Percentiles rank a stretch among this genome's conserved stretches.
Evolutionary conservation across 2,888 invertebrate genomes (phyloP).

Genomic region (Criorhina ranunculi): DNA sequence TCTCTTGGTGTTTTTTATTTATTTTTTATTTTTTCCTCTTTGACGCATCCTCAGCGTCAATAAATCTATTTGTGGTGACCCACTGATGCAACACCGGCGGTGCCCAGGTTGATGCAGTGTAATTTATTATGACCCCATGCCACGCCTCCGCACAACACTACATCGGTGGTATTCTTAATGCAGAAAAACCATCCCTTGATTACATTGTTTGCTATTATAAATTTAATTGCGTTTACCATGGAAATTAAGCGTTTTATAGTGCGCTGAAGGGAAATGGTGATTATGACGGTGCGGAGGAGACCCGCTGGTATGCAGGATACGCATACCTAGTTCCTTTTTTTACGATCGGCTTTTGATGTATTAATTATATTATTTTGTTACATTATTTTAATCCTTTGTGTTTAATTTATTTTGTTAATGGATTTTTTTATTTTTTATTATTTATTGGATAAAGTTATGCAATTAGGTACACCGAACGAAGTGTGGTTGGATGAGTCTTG

Average conservation of each 20-base stretch:
- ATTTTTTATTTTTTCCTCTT: no score
- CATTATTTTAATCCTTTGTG: constrained; percentile 73
- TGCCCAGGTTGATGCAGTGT: constrained; percentile 67
- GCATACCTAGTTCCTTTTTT: constrained; percentile 39
- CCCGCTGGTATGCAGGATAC: constrained; percentile 17
- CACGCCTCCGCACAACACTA: constrained; percentile 47
- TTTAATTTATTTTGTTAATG: constrained; percentile 70
- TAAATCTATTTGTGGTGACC: constrained; percentile 66
- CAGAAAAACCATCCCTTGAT: constrained; percentile 73
- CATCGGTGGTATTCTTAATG: constrained; percentile 67
- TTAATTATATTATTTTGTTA: constrained; percentile 73
- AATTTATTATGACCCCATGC: constrained; percentile 70
- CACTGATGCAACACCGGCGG: constrained; percentile 62
- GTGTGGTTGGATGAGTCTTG: background rate
- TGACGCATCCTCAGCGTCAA: constrained; percentile 19
- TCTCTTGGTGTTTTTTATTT: constrained; percentile 36
- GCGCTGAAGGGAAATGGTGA: constrained; percentile 51
- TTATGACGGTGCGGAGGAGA: constrained; percentile 34
- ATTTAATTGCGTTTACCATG: constrained; percentile 75
- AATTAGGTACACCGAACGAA: constrained; percentile 28
- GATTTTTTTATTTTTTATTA: constrained; percentile 48
- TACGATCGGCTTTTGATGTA: constrained; percentile 66
- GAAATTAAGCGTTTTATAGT: constrained; percentile 74
- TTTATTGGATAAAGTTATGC: constrained; percentile 59
- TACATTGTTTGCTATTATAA: constrained; percentile 75